Percentiles rank a stretch among this genome's conserved stretches.
These are phyloP conservation scores for Ctenochaetus hawaiiensis DNA, from an alignment of 2,797 vertebrate genomes.

Conservation along the genomic window DNA sequence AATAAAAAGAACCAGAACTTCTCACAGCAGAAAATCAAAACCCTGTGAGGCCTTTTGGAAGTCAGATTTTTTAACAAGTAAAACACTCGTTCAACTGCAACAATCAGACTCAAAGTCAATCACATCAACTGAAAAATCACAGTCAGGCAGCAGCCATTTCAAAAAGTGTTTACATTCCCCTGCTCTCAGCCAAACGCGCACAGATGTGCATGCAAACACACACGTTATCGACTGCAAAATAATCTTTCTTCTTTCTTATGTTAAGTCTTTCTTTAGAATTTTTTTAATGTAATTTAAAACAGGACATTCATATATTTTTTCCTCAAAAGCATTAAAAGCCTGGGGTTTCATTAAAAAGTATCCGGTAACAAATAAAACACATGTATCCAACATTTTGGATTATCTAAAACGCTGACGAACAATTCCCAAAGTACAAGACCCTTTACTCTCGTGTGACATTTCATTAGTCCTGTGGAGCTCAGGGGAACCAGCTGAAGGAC, in stretches of 20 bases:
- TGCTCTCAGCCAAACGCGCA: conserved; percentile 43
- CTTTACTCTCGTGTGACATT: background rate
- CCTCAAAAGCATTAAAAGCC: background rate
- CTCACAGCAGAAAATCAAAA: background rate
- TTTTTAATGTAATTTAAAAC: background rate
- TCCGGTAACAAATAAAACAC: background rate
- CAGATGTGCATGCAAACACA: conserved; percentile 41
- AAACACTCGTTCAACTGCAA: background rate
- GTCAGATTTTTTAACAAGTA: conserved; percentile 3
- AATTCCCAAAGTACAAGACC: background rate
- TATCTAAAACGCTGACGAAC: background rate
- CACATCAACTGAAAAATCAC: conserved; percentile 28
- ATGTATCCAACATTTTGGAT: background rate
- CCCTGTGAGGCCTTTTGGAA: background rate
- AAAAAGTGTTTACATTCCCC: conserved; percentile 82
- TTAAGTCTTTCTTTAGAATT: background rate
- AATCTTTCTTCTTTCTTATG: background rate
- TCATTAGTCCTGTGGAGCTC: conserved; percentile 5
- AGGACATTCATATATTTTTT: background rate
- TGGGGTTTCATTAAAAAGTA: background rate
- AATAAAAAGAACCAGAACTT: background rate
- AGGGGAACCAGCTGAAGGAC: conserved; percentile 8
- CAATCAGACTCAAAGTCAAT: conserved; percentile 23
- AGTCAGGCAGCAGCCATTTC: conserved; percentile 64
- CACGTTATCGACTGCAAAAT: conserved; percentile 21